A percentile compares a stretch with the other conserved stretches of the same genome.
Evolutionary conservation across 2,888 invertebrate species (phyloP).

Genomic region (Lasioglossum calceatum): DNA sequence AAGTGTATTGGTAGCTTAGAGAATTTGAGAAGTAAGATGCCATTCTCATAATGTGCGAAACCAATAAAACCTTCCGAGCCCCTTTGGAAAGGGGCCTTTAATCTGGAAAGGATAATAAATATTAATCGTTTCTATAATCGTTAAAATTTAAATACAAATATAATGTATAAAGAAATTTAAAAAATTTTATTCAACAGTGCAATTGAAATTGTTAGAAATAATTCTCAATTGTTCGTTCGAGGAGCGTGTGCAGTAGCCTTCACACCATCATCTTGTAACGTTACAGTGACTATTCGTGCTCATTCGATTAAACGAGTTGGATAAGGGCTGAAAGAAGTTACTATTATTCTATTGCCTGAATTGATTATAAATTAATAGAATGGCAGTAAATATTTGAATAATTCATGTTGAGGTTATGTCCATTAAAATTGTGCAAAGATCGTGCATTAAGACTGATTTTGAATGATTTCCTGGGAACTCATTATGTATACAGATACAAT

Average conservation of each 20-base stretch:
- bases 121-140: background rate
- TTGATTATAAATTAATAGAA: background rate
- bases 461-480: background rate
- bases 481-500: background rate
- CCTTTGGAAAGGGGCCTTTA: background rate
- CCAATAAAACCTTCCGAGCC: background rate
- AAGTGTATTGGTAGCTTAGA: conserved; percentile 4
- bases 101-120: background rate
- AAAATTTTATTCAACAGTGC: background rate
- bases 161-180: background rate
- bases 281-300: background rate
- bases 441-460: background rate
- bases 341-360: background rate
- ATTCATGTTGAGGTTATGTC: conserved; percentile 44
- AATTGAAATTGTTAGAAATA: background rate
- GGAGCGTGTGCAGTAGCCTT: no score
- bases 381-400: background rate
- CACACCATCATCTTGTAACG: background rate
- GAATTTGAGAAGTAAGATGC: conserved; percentile 2
- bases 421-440: background rate
- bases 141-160: background rate
- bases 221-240: background rate
- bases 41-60: background rate
- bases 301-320: background rate
- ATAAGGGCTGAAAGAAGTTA: background rate